Percentiles rank a stretch among this genome's conserved stretches.
Conservation (phyloP, 2,113 vertebrate species). For the Protobothrops mucrosquamatus region DNA sequence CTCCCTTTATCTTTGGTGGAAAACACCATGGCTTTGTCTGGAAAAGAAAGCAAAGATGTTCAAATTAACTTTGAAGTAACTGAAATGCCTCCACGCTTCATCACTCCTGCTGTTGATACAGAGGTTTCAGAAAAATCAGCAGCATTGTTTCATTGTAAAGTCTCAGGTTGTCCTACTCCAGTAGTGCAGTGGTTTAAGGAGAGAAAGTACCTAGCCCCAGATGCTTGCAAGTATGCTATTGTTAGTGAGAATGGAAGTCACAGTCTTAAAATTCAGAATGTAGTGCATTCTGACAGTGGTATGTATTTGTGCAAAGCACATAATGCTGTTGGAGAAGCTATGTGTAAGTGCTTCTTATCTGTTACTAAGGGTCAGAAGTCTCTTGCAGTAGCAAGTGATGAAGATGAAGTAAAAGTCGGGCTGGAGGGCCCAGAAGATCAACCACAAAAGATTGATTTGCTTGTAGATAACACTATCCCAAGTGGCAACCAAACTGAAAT, state of each 20-base stretch:
- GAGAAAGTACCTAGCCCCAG: conserved; percentile 73
- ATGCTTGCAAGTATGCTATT: conserved; percentile 76
- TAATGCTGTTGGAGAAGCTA: conserved; percentile 87
- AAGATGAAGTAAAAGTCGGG: conserved; percentile 66
- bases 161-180: conserved; percentile 88
- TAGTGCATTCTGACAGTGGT: conserved; percentile 78
- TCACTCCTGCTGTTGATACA: conserved; percentile 84
- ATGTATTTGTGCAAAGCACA: conserved; percentile 83
- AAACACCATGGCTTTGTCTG: conserved; percentile 70
- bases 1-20: conserved; percentile 86
- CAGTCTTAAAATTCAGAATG: conserved; percentile 79
- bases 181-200: conserved; percentile 90
- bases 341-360: conserved; percentile 79
- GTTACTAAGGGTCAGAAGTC: conserved; percentile 69
- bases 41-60: conserved; percentile 78
- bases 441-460: conserved; percentile 75
- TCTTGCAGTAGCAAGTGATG: conserved; percentile 61
- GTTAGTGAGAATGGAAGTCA: conserved; percentile 84
- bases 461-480: conserved; percentile 72
- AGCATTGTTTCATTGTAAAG: conserved; percentile 89
- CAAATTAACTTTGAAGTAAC: conserved; percentile 93
- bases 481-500: conserved; percentile 80
- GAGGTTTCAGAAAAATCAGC: conserved; percentile 79
- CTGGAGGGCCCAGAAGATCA: conserved; percentile 62
- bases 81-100: conserved; percentile 94